A percentile compares a stretch with the other conserved stretches of the same genome.
Conservation (phyloP, 2,113 vertebrate genomes). For the Crotophaga sulcirostris region DNA sequence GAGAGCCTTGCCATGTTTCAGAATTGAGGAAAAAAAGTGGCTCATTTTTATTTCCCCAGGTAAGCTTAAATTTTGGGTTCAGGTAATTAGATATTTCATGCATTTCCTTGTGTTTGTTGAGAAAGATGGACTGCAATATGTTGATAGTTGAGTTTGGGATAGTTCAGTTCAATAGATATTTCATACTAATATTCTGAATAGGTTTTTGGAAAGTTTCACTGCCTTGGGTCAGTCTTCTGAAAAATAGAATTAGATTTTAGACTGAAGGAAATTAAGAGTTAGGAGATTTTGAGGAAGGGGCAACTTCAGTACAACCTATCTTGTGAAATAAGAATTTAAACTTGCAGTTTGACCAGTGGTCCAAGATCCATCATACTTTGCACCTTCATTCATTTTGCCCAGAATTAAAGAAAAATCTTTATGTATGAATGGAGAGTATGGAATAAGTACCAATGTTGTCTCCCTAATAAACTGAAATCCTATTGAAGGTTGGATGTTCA, state of each 20-base stretch:
- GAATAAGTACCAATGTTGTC: background rate
- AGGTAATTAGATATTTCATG: background rate
- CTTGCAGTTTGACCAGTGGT: background rate
- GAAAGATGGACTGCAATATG: background rate
- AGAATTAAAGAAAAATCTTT: background rate
- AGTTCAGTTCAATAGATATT: background rate
- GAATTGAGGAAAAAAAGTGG: background rate
- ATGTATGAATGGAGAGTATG: background rate
- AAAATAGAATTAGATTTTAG: background rate
- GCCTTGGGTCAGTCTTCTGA: background rate
- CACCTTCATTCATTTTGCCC: background rate
- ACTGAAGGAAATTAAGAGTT: background rate
- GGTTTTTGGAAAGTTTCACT: background rate
- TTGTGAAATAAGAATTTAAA: background rate
- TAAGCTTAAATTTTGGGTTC: background rate
- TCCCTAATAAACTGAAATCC: background rate
- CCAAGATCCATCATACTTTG: background rate
- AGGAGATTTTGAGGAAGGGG: background rate
- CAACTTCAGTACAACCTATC: background rate
- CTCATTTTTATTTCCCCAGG: background rate
- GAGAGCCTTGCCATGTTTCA: background rate
- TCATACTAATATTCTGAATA: background rate
- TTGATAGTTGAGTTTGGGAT: background rate
- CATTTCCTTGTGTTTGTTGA: background rate
- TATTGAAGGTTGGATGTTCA: background rate